phyloP scores from a whole-genome alignment of 2,888 invertebrate species.

The Chaetogeoica ovagalla region DNA sequence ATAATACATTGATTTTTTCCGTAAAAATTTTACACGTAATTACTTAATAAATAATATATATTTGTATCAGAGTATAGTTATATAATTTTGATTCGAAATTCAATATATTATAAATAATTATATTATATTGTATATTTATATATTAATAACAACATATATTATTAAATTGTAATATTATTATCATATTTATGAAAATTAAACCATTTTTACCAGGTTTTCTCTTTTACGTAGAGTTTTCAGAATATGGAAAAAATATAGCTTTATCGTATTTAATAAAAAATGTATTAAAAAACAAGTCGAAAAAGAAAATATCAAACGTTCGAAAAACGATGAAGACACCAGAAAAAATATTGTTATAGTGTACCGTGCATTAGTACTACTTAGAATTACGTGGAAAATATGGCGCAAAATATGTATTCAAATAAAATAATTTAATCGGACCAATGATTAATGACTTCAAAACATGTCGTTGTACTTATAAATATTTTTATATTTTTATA shows the following conservation, averaged over 20 bases:
- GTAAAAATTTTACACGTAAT: too few species aligned
- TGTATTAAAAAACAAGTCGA: neutral
- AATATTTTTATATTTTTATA: neutral
- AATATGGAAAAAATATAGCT: slow-evolving; percentile 10
- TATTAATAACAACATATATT: too few species aligned
- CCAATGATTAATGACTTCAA: neutral
- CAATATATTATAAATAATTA: too few species aligned
- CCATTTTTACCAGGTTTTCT: neutral
- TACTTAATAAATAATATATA: too few species aligned
- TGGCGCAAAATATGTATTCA: slow-evolving; percentile 11
- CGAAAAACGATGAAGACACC: neutral
- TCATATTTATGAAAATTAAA: neutral
- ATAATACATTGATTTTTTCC: too few species aligned
- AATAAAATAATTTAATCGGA: neutral
- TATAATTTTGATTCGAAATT: too few species aligned
- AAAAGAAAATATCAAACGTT: neutral
- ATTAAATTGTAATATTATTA: neutral
- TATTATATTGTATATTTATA: too few species aligned
- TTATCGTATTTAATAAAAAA: neutral
- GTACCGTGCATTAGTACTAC: slow-evolving; percentile 2
- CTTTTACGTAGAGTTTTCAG: neutral
- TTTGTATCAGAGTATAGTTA: too few species aligned
- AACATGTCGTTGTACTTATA: neutral
- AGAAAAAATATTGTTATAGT: slow-evolving; percentile 1
- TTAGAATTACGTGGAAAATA: slow-evolving; percentile 16